A percentile compares a stretch with the other conserved stretches of the same genome.
Conservation (phyloP, 2,888 invertebrate genomes). For the Glyphotaelius pellucidus region DNA sequence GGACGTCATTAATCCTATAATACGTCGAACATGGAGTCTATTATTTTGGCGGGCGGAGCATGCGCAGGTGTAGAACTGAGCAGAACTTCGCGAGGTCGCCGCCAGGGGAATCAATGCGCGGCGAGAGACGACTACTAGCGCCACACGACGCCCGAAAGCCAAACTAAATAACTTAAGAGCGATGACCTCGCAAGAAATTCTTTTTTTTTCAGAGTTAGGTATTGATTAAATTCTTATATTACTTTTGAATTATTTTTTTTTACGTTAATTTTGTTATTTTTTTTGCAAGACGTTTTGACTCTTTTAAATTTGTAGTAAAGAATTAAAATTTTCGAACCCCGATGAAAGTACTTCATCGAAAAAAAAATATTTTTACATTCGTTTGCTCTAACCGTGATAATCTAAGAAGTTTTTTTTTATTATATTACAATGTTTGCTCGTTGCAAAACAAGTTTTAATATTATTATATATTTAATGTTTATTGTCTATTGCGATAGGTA, state of each 20-base stretch:
- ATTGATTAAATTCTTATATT: background rate
- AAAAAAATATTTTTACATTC: too few relatives aligned
- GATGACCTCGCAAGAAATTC: background rate
- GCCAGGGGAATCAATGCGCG: conserved; percentile 64
- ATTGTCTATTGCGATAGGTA: background rate
- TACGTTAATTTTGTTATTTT: background rate
- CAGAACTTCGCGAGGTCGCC: conserved; percentile 72
- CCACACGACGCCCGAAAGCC: conserved; percentile 35
- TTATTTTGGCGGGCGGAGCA: conserved; percentile 48
- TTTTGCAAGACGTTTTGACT: too few relatives aligned
- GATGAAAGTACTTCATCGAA: too few relatives aligned
- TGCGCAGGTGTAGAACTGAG: conserved; percentile 55
- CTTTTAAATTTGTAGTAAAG: too few relatives aligned
- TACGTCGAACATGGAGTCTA: background rate
- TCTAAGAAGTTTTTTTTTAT: too few relatives aligned
- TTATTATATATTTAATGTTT: background rate
- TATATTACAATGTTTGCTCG: background rate
- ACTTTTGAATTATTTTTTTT: background rate
- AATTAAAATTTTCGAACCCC: too few relatives aligned
- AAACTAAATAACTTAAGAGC: conserved; percentile 24
- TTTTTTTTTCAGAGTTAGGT: background rate
- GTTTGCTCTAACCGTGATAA: background rate
- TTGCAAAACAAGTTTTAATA: background rate
- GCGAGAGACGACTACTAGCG: conserved; percentile 32
- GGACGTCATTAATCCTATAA: conserved; percentile 36